Evolutionary conservation across 2,888 invertebrate genomes (phyloP), one percentile per base, ranked within the genome.

Genomic region (Nomada ferruginata): DNA sequence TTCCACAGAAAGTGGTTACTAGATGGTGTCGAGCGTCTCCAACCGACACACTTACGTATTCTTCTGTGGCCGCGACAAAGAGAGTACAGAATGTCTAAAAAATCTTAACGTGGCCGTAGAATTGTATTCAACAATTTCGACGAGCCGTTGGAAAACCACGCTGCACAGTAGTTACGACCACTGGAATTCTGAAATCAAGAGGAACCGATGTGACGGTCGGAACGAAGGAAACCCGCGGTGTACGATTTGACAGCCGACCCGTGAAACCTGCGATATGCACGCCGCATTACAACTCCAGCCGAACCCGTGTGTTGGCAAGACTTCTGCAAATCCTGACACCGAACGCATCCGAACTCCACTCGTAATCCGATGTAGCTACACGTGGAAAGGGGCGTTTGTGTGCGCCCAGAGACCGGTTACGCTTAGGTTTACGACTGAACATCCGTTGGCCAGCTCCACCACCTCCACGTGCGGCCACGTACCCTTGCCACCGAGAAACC

Each of bases 221-320:
- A 73, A 65, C 79, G 72, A 83, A 74, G 85, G 86, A 85, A 80
- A 68, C 64, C 74, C 59, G 64, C 29, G 71, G 77, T 42, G 69
- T 63, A 65, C 76, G 74, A 79, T 86, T 86, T 86, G 85, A 86
- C 86, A 80, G 83, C n/a, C 87, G 83, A 83, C 76, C 85, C 83
- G 74, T 86, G 86, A 86, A 85, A 83, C 78, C 74, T 57, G 50
- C 63, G 65, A 76, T 76, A 82, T 71, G 78, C 47, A 53, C 59
- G 68, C 65, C 52, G 73, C 74, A 86, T 86, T 80, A 76, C 76
- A 69, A 60, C 71, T 70, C 76, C 68, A 59, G 44, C 59, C 69
- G 72, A 61, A 66, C 64, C 55, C 29, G 57, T 29, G 26, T 60
- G 47, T 53, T 23, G 55, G 66, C 52, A 18, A 53, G 71, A 71